phyloP scores from a whole-genome alignment of 1,140 invertebrate genomes.

The Drosophila watanabei region DNA sequence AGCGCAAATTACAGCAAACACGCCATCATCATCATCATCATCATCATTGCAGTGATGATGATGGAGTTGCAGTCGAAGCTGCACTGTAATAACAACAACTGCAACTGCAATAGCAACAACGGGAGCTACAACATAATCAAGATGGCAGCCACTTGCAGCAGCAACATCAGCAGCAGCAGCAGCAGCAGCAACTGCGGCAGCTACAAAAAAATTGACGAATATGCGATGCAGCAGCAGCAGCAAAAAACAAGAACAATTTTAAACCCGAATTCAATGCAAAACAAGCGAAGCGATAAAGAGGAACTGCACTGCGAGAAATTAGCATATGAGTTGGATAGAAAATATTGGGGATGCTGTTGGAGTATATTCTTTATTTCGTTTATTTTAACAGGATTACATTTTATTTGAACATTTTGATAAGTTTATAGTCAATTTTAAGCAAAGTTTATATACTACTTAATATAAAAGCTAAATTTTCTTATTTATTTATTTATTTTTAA shows the following conservation, averaged over 20 bases:
- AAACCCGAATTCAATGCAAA: conserved; percentile 82
- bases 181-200: conserved; percentile 24
- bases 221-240: conserved; percentile 70
- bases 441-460: too few species aligned
- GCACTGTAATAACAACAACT: conserved; percentile 52
- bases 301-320: conserved; percentile 24
- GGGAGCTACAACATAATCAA: conserved; percentile 80
- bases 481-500: too few species aligned
- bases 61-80: conserved; percentile 53
- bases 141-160: conserved; percentile 79
- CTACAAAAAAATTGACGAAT: conserved; percentile 79
- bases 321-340: background rate
- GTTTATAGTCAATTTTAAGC: too few species aligned
- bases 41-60: conserved; percentile 43
- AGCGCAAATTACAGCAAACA: conserved; percentile 84
- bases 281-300: conserved; percentile 59
- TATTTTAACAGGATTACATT: background rate
- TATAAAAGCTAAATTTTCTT: too few species aligned
- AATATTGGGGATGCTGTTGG: background rate
- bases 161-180: conserved; percentile 41
- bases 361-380: background rate
- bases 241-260: conserved; percentile 72
- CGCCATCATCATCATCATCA: conserved; percentile 74
- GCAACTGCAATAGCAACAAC: conserved; percentile 61
- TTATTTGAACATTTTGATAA: background rate